Conservation (phyloP, 2,888 invertebrate species). For the Hylaea fasciaria region DNA sequence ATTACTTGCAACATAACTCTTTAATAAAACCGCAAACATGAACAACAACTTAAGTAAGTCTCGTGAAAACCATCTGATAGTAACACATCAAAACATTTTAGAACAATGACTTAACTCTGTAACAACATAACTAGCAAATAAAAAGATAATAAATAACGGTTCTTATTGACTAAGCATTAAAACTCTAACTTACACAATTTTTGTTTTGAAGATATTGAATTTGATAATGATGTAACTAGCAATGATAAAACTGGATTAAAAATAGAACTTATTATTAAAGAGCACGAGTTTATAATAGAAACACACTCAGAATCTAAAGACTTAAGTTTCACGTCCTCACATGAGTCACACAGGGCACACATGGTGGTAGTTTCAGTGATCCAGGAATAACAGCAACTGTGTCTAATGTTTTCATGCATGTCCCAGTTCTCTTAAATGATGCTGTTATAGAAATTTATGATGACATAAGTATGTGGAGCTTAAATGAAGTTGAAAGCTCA, state of each 20-base stretch:
- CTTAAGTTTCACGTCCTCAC: conserved; percentile 17
- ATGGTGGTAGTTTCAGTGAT: conserved; percentile 43
- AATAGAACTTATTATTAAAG: background rate
- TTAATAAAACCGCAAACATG: conserved; percentile 26
- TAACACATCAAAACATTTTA: conserved; percentile 11
- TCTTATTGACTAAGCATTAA: conserved; percentile 10
- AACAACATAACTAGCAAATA: conserved; percentile 1
- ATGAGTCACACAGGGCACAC: conserved; percentile 45
- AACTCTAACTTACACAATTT: background rate
- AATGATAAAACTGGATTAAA: background rate
- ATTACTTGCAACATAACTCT: conserved; percentile 27
- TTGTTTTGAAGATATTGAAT: background rate
- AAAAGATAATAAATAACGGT: conserved; percentile 12
- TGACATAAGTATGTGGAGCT: conserved; percentile 31
- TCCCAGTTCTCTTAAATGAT: conserved; percentile 41
- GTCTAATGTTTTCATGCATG: conserved; percentile 43
- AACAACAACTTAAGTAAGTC: conserved; percentile 24
- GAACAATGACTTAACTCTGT: conserved; percentile 3
- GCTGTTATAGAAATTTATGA: conserved; percentile 42
- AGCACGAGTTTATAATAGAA: conserved; percentile 16
- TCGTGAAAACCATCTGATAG: conserved; percentile 35
- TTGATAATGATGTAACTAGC: background rate
- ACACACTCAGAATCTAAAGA: conserved; percentile 7
- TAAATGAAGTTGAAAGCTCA: conserved; percentile 26
- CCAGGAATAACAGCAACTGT: conserved; percentile 45